Evolutionary conservation across 2,113 vertebrate genomes (phyloP).

Genomic region (Dascyllus trimaculatus): DNA sequence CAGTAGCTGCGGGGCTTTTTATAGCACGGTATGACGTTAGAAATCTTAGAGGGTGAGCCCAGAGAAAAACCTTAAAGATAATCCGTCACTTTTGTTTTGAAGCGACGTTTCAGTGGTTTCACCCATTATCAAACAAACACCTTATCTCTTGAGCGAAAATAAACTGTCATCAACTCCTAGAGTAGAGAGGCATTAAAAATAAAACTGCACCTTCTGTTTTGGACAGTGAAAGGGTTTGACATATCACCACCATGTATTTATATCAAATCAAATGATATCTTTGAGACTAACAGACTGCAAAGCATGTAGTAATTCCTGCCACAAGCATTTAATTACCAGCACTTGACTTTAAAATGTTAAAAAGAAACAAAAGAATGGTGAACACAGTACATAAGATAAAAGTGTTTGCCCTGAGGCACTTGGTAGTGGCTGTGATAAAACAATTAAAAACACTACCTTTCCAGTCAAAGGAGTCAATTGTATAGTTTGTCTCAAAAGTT

Average conservation of each 20-base stretch:
- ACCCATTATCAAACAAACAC: slow-evolving; percentile 1
- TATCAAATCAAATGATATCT: not conserved
- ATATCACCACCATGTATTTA: not conserved
- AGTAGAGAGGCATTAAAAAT: not conserved
- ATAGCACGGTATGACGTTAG: slow-evolving; percentile 8
- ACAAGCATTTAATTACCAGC: slow-evolving; percentile 45
- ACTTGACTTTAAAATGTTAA: slow-evolving; percentile 41
- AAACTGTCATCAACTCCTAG: not conserved
- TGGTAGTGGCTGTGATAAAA: slow-evolving; percentile 71
- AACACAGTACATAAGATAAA: slow-evolving; percentile 68
- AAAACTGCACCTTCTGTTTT: slow-evolving; percentile 8
- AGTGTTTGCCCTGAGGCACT: slow-evolving; percentile 77
- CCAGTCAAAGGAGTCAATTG: slow-evolving; percentile 48
- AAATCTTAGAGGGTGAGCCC: slow-evolving; percentile 21
- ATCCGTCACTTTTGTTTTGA: slow-evolving; percentile 18
- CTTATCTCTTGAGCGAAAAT: not conserved
- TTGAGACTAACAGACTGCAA: slow-evolving; percentile 29
- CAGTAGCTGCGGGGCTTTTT: slow-evolving; percentile 43
- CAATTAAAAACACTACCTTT: slow-evolving; percentile 60
- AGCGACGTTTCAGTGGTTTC: slow-evolving; percentile 9
- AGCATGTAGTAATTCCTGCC: slow-evolving; percentile 33
- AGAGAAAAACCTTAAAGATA: slow-evolving; percentile 16
- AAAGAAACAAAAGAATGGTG: slow-evolving; percentile 28
- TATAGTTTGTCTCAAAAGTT: slow-evolving; percentile 58
- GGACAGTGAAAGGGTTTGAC: slow-evolving; percentile 28